Evolutionary conservation across 2,797 vertebrate species (phyloP).

Genomic region (Merluccius polli): DNA sequence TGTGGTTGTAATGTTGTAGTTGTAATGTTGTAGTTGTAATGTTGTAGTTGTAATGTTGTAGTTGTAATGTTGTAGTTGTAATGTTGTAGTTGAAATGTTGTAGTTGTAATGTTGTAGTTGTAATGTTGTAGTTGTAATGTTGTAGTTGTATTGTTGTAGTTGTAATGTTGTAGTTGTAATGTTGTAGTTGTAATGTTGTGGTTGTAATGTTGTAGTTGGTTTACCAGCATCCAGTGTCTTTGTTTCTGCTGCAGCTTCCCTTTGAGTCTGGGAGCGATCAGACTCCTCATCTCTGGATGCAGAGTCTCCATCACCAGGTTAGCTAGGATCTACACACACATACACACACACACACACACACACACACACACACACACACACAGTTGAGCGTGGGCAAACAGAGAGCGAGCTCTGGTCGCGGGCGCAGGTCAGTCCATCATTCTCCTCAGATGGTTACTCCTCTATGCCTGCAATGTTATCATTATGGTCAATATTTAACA

Average conservation of each 20-base stretch:
- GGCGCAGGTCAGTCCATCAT: neutral
- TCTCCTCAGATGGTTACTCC: neutral
- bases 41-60: neutral
- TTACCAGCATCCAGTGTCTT: constrained; percentile 90
- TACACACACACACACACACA: constrained; percentile 9
- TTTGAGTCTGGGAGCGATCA: constrained; percentile 84
- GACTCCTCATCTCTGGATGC: constrained; percentile 77
- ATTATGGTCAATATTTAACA: neutral
- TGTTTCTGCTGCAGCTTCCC: constrained; percentile 90
- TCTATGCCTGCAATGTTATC: neutral
- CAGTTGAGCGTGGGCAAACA: too few relatives aligned
- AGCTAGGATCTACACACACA: constrained; percentile 79
- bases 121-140: neutral
- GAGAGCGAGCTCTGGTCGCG: too few relatives aligned
- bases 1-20: neutral
- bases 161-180: neutral
- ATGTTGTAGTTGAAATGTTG: neutral
- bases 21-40: neutral
- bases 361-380: neutral
- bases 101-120: neutral
- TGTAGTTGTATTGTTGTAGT: neutral
- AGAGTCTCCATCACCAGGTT: constrained; percentile 96
- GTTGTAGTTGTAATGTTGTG: neutral
- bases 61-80: neutral
- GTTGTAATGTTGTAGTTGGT: constrained; percentile 22